phyloP scores from a whole-genome alignment of 2,797 vertebrate species.

The Forpus xanthops region DNA sequence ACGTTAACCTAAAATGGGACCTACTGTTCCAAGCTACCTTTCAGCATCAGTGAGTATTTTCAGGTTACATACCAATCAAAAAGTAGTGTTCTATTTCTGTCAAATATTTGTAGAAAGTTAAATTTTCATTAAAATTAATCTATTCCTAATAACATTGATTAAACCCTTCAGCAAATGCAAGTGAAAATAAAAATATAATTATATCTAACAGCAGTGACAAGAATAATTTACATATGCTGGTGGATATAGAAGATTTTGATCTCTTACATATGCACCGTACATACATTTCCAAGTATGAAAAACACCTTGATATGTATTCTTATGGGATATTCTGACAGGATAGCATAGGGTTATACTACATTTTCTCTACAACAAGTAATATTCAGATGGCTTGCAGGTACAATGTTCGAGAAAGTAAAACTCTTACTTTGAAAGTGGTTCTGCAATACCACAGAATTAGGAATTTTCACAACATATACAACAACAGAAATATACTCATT shows the following conservation, averaged over 20 bases:
- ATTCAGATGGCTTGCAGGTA: not conserved
- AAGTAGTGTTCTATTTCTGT: not conserved
- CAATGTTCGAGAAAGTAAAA: not conserved
- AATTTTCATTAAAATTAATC: not conserved
- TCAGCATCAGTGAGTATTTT: not conserved
- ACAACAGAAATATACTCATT: not conserved
- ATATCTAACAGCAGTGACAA: not conserved
- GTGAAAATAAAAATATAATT: not conserved
- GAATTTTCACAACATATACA: not conserved
- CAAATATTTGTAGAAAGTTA: not conserved
- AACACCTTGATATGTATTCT: not conserved
- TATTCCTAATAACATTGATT: not conserved
- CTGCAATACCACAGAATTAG: not conserved
- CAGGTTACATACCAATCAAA: not conserved
- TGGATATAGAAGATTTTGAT: not conserved
- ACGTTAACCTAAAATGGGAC: not conserved
- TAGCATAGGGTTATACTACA: not conserved
- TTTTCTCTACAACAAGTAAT: not conserved
- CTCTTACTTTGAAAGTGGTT: not conserved
- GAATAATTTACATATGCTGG: not conserved
- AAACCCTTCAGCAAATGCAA: not conserved
- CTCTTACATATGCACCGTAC: not conserved
- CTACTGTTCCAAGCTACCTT: not conserved
- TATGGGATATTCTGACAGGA: not conserved
- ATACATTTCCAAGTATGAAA: not conserved